Percentiles rank a stretch among this genome's conserved stretches.
These are phyloP conservation scores for Colostygia pectinataria DNA, from an alignment of 2,888 invertebrate species.

Conservation along the genomic window DNA sequence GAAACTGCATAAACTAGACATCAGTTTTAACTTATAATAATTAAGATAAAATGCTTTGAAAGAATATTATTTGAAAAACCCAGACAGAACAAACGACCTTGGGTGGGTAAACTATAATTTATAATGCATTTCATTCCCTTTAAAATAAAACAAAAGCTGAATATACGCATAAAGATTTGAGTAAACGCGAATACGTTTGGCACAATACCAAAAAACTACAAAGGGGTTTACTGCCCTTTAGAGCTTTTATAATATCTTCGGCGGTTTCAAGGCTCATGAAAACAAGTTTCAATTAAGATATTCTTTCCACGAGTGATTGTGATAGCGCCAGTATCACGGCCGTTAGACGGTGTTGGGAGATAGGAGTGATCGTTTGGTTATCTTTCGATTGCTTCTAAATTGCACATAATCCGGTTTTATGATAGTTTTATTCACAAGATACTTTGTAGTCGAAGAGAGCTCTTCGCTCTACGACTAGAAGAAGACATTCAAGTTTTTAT, in stretches of 20 bases:
- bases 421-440: slow-evolving; percentile 12
- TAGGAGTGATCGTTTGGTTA: slow-evolving; percentile 16
- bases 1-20: too few species aligned
- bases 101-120: background rate
- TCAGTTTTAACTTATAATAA: too few species aligned
- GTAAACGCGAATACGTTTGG: slow-evolving; percentile 41
- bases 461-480: background rate
- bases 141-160: slow-evolving; percentile 19
- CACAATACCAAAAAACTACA: slow-evolving; percentile 40
- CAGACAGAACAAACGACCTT: slow-evolving; percentile 6
- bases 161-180: slow-evolving; percentile 21
- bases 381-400: slow-evolving; percentile 14
- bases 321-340: slow-evolving; percentile 14
- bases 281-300: slow-evolving; percentile 40
- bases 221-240: slow-evolving; percentile 44
- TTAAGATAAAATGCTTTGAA: too few species aligned
- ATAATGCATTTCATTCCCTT: background rate
- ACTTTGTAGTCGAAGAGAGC: slow-evolving; percentile 2
- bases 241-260: slow-evolving; percentile 11
- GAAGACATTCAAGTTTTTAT: slow-evolving; percentile 16
- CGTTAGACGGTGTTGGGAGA: slow-evolving; percentile 18
- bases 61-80: background rate
- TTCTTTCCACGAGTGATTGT: slow-evolving; percentile 6
- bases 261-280: slow-evolving; percentile 10
- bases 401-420: slow-evolving; percentile 7